phyloP scores from a whole-genome alignment of 2,113 vertebrate genomes.

The Hippocampus mohnikei region DNA sequence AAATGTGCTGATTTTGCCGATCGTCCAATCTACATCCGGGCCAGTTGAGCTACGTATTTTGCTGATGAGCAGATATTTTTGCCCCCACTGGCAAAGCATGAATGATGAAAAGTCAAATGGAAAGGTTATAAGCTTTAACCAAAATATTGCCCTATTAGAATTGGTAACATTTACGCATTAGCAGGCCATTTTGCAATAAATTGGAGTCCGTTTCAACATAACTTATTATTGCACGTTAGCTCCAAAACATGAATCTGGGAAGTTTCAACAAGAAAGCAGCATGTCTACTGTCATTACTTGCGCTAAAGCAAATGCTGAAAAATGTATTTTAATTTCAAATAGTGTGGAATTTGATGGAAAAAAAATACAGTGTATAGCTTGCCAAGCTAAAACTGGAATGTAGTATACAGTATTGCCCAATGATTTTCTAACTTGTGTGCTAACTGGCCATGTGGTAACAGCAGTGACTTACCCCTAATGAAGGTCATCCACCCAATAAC shows the following conservation, averaged over 20 bases:
- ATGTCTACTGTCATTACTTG: background rate
- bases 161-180: background rate
- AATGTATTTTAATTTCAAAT: background rate
- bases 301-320: background rate
- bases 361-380: slow-evolving; percentile 12
- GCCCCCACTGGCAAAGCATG: background rate
- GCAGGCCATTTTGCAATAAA: background rate
- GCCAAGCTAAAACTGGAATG: slow-evolving; percentile 33
- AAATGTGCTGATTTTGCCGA: too few species aligned
- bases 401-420: slow-evolving; percentile 37
- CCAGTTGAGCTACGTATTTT: background rate
- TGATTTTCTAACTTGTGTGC: slow-evolving; percentile 46
- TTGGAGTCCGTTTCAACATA: too few species aligned
- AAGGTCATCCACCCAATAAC: slow-evolving; percentile 46
- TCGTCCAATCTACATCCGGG: too few species aligned
- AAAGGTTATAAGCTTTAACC: background rate
- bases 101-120: background rate
- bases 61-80: background rate
- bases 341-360: background rate
- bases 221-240: background rate
- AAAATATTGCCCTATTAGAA: background rate
- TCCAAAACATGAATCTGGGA: background rate
- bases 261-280: background rate
- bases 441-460: slow-evolving; percentile 22
- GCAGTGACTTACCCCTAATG: slow-evolving; percentile 32